Evolutionary conservation across 2,797 vertebrate species (phyloP), one percentile per base, ranked within the genome.

Genomic region (Zalophus californianus): DNA sequence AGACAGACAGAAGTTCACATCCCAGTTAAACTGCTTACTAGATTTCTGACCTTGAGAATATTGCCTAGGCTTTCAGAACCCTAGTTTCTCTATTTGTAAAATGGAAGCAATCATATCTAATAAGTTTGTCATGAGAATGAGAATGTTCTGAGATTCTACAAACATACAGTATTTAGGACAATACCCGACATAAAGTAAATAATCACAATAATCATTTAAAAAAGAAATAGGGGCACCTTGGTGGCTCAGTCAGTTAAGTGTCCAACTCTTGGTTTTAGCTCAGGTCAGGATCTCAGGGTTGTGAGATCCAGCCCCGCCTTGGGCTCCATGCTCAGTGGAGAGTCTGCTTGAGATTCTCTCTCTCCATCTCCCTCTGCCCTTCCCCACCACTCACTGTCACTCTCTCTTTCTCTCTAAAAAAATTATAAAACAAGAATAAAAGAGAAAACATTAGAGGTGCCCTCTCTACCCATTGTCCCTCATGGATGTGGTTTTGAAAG

Each of bases 101-200:
- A 82, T 60, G n/a, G 21, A 91, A 68, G 73, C 35, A 50, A 32
- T 62, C 32, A 44, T 77, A 94, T 8, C 11, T 50, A 58, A 50
- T 66, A 21, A 75, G n/a, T 44, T 41, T 60, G 10, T 78, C 87
- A 77, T 91, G 52, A 87, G 10, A 86, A 66, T 86, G 15, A 72
- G 68, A 93, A 50, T 72, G 32, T 52, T 68, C 18, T 82, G 54
- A 62, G 41, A 62, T 60, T 84, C 72, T 72, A 41, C 27, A 64
- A 35, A 54, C 18, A 77, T 7, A 54, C 0, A 90, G 7, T 38
- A 64, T 27, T 93, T 70, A 50, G 6, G 7, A 75, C 6, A 77
- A 58, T 89, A 80, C 4, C 32, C 56, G 41, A 86, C 25, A 62
- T 83, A 83, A 91, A 60, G 3, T 50, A 84, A 96, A 58, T 83